A percentile compares a stretch with the other conserved stretches of the same genome.
These are phyloP conservation scores for human DNA, from an alignment of 2,113 vertebrate species.

Conservation along the genomic window DNA sequence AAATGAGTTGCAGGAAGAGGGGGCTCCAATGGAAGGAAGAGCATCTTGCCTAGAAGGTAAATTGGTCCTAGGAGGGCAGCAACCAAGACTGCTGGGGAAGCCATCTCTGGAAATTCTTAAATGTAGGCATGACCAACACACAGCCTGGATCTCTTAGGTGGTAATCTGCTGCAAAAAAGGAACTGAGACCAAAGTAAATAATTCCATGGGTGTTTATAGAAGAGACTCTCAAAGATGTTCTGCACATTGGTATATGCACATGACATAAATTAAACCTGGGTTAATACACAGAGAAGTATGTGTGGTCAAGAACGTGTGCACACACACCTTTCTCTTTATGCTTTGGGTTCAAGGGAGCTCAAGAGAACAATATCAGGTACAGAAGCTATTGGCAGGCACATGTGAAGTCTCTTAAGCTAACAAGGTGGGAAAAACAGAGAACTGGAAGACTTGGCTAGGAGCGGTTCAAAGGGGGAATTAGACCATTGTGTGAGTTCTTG, in stretches of 20 bases:
- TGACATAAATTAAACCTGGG: background rate
- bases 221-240: background rate
- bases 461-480: accelerated
- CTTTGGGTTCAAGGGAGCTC: background rate
- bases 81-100: no score
- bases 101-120: background rate
- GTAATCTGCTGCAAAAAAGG: background rate
- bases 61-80: background rate
- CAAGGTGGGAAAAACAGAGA: background rate
- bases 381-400: background rate
- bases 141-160: background rate
- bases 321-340: background rate
- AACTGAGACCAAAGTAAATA: background rate
- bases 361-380: accelerated
- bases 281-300: background rate
- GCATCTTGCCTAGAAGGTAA: background rate
- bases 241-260: background rate
- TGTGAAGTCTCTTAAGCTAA: background rate
- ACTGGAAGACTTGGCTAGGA: no score
- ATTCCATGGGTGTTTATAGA: background rate
- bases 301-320: no score
- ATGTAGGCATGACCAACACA: accelerated
- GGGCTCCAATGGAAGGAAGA: background rate
- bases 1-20: background rate
- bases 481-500: accelerated